Evolutionary conservation across 2,113 vertebrate species (phyloP).

Genomic region (Pomatorhinus ruficollis): DNA sequence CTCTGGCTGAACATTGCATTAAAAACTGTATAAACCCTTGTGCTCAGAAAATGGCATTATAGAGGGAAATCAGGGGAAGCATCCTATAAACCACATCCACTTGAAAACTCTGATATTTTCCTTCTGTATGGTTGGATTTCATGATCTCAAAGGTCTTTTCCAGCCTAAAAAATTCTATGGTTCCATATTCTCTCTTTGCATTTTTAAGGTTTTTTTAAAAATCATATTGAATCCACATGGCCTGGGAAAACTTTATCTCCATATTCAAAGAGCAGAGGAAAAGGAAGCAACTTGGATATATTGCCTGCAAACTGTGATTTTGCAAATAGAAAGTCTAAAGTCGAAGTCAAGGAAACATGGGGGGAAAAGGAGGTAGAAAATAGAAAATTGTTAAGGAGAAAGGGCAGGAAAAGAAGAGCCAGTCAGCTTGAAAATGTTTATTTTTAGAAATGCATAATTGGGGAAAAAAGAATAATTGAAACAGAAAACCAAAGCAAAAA

Average conservation of each 20-base stretch:
- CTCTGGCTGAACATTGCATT: not conserved
- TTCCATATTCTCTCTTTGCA: not conserved
- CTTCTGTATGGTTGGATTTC: fast-evolving
- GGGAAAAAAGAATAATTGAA: not conserved
- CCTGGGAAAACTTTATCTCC: not conserved
- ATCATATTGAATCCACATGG: not conserved
- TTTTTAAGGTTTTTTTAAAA: not conserved
- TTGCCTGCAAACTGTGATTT: not conserved
- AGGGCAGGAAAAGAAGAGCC: not conserved
- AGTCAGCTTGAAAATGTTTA: not conserved
- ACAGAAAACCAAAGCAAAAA: not conserved
- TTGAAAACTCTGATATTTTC: not conserved
- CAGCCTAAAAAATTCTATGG: not conserved
- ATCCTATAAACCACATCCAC: not conserved
- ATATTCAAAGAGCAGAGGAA: not conserved
- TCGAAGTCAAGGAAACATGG: not conserved
- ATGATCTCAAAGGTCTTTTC: not conserved
- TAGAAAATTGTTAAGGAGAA: not conserved
- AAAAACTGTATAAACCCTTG: not conserved
- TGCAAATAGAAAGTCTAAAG: not conserved
- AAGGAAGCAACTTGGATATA: not conserved
- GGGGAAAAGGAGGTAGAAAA: not conserved
- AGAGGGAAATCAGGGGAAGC: not conserved
- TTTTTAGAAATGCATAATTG: not conserved
- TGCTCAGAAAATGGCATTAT: not conserved